A percentile compares a stretch with the other conserved stretches of the same genome.
Conservation (phyloP, 2,888 invertebrate genomes). For the Callosobruchus maculatus region DNA sequence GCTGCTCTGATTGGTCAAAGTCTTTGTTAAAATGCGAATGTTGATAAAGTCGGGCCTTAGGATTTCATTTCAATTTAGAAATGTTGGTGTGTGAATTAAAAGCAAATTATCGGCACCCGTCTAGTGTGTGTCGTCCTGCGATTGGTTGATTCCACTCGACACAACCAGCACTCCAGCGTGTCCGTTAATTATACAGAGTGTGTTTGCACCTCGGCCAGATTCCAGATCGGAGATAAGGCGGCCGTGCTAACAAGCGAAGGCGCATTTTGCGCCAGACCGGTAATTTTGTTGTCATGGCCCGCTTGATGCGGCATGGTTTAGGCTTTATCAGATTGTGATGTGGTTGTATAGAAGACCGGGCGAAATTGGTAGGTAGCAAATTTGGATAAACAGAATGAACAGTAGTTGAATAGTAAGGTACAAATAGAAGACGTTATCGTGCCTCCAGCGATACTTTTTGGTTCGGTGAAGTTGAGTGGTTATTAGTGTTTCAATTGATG, state of each 20-base stretch:
- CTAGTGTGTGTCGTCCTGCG: too few relatives aligned
- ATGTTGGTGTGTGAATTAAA: too few relatives aligned
- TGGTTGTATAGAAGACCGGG: neutral
- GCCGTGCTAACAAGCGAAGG: neutral
- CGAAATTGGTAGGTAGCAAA: neutral
- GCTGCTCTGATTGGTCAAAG: too few relatives aligned
- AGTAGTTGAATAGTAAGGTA: neutral
- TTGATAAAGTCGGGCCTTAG: too few relatives aligned
- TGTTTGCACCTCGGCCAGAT: neutral
- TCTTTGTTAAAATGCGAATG: too few relatives aligned
- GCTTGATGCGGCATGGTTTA: neutral
- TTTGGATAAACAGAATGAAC: neutral
- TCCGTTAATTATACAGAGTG: neutral
- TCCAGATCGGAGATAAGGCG: neutral
- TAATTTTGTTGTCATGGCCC: neutral
- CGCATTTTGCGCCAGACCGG: neutral
- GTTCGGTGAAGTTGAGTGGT: too few relatives aligned
- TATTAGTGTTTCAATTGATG: too few relatives aligned
- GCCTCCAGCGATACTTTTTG: neutral
- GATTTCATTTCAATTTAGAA: too few relatives aligned
- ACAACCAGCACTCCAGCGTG: too few relatives aligned
- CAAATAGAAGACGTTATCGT: neutral
- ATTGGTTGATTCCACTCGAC: too few relatives aligned
- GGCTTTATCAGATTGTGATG: neutral
- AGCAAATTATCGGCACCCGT: too few relatives aligned